A percentile compares a stretch with the other conserved stretches of the same genome.
Evolutionary conservation across 2,797 vertebrate species (phyloP).

Genomic region (Gymnoscopelus microlampas): DNA sequence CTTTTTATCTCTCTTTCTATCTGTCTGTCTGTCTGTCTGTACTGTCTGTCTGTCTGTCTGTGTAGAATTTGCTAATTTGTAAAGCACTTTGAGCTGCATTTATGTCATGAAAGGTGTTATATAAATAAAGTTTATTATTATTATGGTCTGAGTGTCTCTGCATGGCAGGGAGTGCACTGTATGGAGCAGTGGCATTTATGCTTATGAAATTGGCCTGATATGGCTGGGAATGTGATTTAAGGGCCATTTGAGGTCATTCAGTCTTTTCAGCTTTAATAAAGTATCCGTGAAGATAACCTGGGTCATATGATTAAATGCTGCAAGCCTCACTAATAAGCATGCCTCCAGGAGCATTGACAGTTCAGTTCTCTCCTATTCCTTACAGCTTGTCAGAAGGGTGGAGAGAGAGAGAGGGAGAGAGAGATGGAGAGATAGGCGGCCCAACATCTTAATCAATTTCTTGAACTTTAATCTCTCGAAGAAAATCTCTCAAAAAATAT

Average conservation of each 20-base stretch:
- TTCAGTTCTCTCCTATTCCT: slow-evolving; percentile 3
- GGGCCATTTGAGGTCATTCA: slow-evolving; percentile 44
- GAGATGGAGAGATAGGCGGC: not conserved
- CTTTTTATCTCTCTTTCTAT: no score
- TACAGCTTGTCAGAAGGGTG: not conserved
- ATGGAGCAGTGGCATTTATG: slow-evolving; percentile 35
- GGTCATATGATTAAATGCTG: slow-evolving; percentile 34
- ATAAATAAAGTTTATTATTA: no score
- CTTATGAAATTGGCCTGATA: slow-evolving; percentile 42
- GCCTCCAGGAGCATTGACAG: slow-evolving; percentile 15
- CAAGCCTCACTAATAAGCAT: slow-evolving; percentile 11
- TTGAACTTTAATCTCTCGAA: slow-evolving; percentile 2
- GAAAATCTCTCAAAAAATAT: not conserved
- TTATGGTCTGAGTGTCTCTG: slow-evolving; percentile 31
- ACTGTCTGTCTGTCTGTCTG: not conserved
- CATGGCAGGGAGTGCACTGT: slow-evolving; percentile 35
- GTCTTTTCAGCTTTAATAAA: slow-evolving; percentile 57
- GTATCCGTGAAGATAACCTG: slow-evolving; percentile 30
- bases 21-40: slow-evolving; percentile 25
- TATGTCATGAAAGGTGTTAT: no score
- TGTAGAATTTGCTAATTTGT: not conserved
- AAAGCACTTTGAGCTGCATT: no score
- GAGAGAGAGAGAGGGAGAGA: not conserved
- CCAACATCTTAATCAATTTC: slow-evolving; percentile 3
- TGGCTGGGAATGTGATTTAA: slow-evolving; percentile 53